Percentiles rank a stretch among this genome's conserved stretches.
These are phyloP conservation scores for Siniperca knerii DNA, from an alignment of 2,113 vertebrate species.

Conservation along the genomic window DNA sequence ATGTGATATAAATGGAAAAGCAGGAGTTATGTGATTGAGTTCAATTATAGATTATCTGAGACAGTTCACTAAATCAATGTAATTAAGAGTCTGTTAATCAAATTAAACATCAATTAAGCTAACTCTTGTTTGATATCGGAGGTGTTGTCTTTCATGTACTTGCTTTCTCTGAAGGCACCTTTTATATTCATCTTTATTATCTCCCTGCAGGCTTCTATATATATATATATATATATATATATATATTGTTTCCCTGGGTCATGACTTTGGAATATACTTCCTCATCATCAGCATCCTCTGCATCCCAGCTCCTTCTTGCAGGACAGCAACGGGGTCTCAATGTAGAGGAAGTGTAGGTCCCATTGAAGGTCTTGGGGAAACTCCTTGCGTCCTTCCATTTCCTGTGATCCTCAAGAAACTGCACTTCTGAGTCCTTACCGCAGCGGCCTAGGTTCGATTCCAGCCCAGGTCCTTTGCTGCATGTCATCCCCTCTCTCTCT, in stretches of 20 bases:
- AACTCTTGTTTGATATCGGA: not conserved
- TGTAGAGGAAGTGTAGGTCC: not conserved
- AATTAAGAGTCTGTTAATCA: not conserved
- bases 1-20: not conserved
- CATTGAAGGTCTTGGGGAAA: not conserved
- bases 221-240: no score
- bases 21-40: not conserved
- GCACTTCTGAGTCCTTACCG: no score
- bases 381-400: not conserved
- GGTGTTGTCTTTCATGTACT: not conserved
- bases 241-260: not conserved
- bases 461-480: no score
- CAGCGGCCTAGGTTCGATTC: no score
- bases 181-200: not conserved
- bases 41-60: not conserved
- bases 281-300: conserved; percentile 1
- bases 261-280: not conserved
- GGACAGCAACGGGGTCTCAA: conserved; percentile 1
- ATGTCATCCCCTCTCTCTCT: no score
- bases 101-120: not conserved
- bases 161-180: not conserved
- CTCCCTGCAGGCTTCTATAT: not conserved
- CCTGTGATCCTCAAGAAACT: not conserved
- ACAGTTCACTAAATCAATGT: not conserved
- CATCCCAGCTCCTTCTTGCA: not conserved